Percentiles rank a stretch among this genome's conserved stretches.
phyloP scores from a whole-genome alignment of 2,113 vertebrate species.

The Hyperopisus bebe region DNA sequence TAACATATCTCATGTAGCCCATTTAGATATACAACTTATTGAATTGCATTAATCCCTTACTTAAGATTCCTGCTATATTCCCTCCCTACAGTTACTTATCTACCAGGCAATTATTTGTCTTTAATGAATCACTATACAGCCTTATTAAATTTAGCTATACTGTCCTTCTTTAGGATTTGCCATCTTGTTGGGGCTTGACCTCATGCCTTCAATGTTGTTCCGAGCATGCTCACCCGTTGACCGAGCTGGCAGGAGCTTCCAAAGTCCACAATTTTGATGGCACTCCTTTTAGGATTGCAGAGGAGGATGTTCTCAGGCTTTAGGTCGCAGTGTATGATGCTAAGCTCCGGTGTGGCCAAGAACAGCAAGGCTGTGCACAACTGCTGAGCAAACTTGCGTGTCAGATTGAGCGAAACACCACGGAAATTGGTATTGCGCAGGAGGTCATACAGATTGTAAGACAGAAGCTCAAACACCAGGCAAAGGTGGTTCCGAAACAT shows the following conservation, averaged over 20 bases:
- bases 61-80: background rate
- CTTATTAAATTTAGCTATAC: background rate
- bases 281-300: slow-evolving; percentile 88
- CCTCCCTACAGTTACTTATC: background rate
- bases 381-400: slow-evolving; percentile 91
- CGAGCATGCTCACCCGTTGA: slow-evolving; percentile 69
- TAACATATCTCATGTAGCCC: background rate
- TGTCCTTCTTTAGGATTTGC: background rate
- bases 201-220: background rate
- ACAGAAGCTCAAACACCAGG: slow-evolving; percentile 91
- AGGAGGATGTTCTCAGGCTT: slow-evolving; percentile 93
- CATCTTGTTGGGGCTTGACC: background rate
- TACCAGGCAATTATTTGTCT: background rate
- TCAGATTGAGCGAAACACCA: slow-evolving; percentile 87
- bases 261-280: slow-evolving; percentile 92
- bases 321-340: slow-evolving; percentile 95
- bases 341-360: slow-evolving; percentile 87
- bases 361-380: slow-evolving; percentile 90
- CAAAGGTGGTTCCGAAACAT: slow-evolving; percentile 97
- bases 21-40: too few relatives aligned
- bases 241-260: slow-evolving; percentile 90
- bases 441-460: slow-evolving; percentile 92
- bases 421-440: slow-evolving; percentile 92
- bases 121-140: background rate
- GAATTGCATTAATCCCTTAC: background rate